phyloP scores from a whole-genome alignment of 2,113 vertebrate genomes.

The Mandrillus leucophaeus region DNA sequence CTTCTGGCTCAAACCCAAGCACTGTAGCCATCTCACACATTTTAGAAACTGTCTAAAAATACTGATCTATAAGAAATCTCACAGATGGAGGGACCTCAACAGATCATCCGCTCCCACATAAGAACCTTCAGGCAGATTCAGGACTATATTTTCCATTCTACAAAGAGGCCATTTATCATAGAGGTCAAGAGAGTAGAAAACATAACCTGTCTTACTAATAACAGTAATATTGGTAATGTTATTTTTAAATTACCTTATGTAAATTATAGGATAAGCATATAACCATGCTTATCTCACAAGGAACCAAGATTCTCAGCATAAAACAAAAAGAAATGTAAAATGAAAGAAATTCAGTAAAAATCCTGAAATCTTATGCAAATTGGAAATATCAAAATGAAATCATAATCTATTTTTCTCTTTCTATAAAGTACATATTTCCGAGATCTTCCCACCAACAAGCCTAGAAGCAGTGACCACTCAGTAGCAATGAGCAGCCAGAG shows the following conservation, averaged over 20 bases:
- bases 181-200: not conserved
- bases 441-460: not conserved
- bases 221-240: not conserved
- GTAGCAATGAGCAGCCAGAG: not conserved
- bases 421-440: not conserved
- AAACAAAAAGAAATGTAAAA: not conserved
- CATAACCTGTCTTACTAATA: not conserved
- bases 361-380: not conserved
- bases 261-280: not conserved
- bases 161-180: not conserved
- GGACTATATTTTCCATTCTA: not conserved
- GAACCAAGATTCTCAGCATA: not conserved
- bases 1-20: not conserved
- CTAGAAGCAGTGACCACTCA: not conserved
- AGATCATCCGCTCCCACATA: not conserved
- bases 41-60: conserved; percentile 26
- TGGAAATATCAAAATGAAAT: conserved; percentile 24
- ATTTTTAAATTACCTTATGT: not conserved
- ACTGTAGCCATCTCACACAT: not conserved
- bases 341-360: conserved; percentile 25
- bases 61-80: not conserved
- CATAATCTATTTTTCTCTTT: not conserved
- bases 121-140: not conserved
- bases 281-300: not conserved
- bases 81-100: not conserved